Evolutionary conservation across 2,888 invertebrate genomes (phyloP), one percentile per base, ranked within the genome.

Genomic region (Drymonia ruficornis): DNA sequence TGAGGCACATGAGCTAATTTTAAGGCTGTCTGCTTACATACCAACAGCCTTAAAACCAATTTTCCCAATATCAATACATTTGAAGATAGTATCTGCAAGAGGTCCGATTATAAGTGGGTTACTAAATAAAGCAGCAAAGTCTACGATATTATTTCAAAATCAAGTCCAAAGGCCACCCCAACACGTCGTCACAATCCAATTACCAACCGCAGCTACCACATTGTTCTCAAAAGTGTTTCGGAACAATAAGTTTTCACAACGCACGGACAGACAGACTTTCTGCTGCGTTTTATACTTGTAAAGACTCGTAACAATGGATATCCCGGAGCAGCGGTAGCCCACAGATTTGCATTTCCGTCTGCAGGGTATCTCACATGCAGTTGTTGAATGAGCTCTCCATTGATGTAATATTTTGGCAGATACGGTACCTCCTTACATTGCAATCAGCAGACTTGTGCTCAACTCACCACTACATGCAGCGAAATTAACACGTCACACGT

Each of bases 181-280:
- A 43, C 19, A 36, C 43, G 12, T 19, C 43, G 19, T 12, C 43
- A 23, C 43, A 43, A 43, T 43, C 43, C 43, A 43, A 43, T 43
- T 43, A 43, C 19, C 8, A 40, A 40, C 40, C 19, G 18, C 43
- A 19, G 18, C 18, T 19, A 19, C 19, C 19, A 19, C 43, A 43
- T 43, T 43, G 43, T 43, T 43, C 19, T 43, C 40, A 43, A 43
- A 42, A 43, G 43, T 43, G 19, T 43, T 43, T 43, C 43, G 19
- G 43, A 43, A 43, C 43, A 43, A 43, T 43, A 43, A 19, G 19
- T 43, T 43, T 43, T 12, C 43, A 43, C 43, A 43, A 43, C 43
- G 12, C 18, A 18, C 2, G 40, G 40, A 16, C n/a, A 16, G 15
- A 11, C 18, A 43, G 43, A 43, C 43, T 43, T 23, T 13, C 13